Conservation (phyloP, 1,140 invertebrate species). For the Micrasema longulum region DNA sequence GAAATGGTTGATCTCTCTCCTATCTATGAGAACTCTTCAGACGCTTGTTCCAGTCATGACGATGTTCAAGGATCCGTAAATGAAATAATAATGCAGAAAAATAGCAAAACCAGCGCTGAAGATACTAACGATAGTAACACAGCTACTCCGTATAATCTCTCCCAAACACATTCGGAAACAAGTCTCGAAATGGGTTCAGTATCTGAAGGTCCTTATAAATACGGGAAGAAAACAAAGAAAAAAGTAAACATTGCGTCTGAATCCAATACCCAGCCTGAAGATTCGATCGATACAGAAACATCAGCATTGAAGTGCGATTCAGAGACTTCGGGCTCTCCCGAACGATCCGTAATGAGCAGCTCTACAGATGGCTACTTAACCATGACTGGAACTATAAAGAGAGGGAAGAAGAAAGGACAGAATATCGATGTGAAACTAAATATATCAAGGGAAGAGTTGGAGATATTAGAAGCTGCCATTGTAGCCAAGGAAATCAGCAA, state of each 20-base stretch:
- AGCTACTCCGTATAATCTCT: slow-evolving; percentile 64
- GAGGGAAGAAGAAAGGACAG: slow-evolving; percentile 79
- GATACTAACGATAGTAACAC: slow-evolving; percentile 65
- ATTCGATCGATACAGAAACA: slow-evolving; percentile 65
- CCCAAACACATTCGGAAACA: slow-evolving; percentile 67
- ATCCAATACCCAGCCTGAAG: slow-evolving; percentile 66
- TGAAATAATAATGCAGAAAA: slow-evolving; percentile 62
- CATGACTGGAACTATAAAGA: slow-evolving; percentile 79
- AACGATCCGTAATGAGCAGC: slow-evolving; percentile 62
- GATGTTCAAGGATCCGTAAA: slow-evolving; percentile 60
- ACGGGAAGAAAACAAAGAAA: slow-evolving; percentile 69
- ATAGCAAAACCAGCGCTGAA: slow-evolving; percentile 60
- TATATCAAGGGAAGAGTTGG: slow-evolving; percentile 77
- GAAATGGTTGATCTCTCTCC: slow-evolving; percentile 67
- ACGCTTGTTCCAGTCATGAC: slow-evolving; percentile 67
- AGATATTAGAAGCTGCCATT: slow-evolving; percentile 75
- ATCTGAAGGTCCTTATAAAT: slow-evolving; percentile 63
- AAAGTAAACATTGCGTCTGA: slow-evolving; percentile 73
- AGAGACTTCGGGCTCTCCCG: slow-evolving; percentile 63
- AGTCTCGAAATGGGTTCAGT: slow-evolving; percentile 66
- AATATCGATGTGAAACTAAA: slow-evolving; percentile 79
- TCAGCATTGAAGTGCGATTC: slow-evolving; percentile 64
- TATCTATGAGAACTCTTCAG: slow-evolving; percentile 68
- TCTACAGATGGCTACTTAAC: slow-evolving; percentile 70
- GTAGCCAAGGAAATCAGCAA: slow-evolving; percentile 71